phyloP scores from a whole-genome alignment of 1,140 invertebrate genomes.

The Zeugodacus cucurbitae region DNA sequence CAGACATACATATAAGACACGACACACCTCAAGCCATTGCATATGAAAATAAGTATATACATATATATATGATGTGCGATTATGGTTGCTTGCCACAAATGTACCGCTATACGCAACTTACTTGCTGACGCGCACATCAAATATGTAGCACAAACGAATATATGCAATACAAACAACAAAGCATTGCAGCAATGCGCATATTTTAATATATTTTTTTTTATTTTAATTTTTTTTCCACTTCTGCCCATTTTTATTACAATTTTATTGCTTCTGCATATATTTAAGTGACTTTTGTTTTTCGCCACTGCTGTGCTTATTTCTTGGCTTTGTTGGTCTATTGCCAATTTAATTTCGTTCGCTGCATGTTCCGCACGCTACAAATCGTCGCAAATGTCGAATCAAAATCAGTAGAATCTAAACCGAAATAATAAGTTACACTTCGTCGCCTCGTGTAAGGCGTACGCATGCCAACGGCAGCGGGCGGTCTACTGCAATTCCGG shows the following conservation, averaged over 20 bases:
- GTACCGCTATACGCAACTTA: neutral
- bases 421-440: slow-evolving; percentile 57
- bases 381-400: neutral
- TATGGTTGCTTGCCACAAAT: neutral
- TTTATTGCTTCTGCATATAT: neutral
- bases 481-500: slow-evolving; percentile 2
- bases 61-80: neutral
- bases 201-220: slow-evolving; percentile 41
- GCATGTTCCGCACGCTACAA: slow-evolving; percentile 50
- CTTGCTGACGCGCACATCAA: neutral
- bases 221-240: neutral
- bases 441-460: slow-evolving; percentile 55
- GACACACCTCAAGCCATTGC: neutral
- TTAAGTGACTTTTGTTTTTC: neutral
- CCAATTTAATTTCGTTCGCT: slow-evolving; percentile 60
- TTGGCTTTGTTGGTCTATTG: slow-evolving; percentile 57
- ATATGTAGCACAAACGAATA: neutral
- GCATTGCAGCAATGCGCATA: neutral
- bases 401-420: neutral
- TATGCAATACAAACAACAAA: neutral
- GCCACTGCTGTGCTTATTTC: neutral
- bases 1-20: neutral
- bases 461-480: slow-evolving; percentile 37
- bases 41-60: neutral
- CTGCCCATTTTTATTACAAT: neutral